Percentiles rank a stretch among this genome's conserved stretches.
Conservation (phyloP, 2,113 vertebrate species). For the Hippoglossus stenolepis region DNA sequence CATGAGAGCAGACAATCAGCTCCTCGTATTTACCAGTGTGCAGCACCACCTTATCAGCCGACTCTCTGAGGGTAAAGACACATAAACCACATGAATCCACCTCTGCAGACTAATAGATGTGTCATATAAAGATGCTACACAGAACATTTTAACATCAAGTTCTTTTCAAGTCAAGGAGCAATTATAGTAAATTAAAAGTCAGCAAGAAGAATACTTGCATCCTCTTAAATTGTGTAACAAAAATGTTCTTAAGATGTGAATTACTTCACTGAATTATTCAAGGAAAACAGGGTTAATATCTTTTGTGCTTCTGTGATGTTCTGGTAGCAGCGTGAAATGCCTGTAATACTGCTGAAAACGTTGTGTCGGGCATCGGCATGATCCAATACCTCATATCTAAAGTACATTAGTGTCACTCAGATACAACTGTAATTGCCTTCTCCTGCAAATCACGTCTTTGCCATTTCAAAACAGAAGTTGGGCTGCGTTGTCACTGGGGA, state of each 20-base stretch:
- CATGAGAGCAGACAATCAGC: constrained; percentile 95
- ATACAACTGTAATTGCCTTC: too few species aligned
- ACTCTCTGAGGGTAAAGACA: constrained; percentile 83
- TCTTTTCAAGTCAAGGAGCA: not conserved
- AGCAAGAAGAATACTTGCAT: not conserved
- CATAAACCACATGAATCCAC: not conserved
- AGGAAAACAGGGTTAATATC: not conserved
- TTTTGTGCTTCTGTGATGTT: too few species aligned
- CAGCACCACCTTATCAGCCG: constrained; percentile 95
- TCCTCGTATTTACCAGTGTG: constrained; percentile 95
- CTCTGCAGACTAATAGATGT: not conserved
- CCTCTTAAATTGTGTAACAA: not conserved
- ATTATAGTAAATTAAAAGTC: not conserved
- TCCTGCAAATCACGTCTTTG: too few species aligned
- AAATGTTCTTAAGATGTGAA: not conserved
- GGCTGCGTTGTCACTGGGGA: too few species aligned
- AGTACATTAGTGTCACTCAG: too few species aligned
- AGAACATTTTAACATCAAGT: not conserved
- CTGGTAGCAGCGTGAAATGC: too few species aligned
- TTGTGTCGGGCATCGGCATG: too few species aligned
- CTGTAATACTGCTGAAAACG: too few species aligned
- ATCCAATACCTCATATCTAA: too few species aligned
- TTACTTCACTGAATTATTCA: not conserved
- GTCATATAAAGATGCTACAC: not conserved
- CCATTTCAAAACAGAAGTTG: not conserved